phyloP scores from a whole-genome alignment of 2,113 vertebrate species.

The Gallinago undulata region DNA sequence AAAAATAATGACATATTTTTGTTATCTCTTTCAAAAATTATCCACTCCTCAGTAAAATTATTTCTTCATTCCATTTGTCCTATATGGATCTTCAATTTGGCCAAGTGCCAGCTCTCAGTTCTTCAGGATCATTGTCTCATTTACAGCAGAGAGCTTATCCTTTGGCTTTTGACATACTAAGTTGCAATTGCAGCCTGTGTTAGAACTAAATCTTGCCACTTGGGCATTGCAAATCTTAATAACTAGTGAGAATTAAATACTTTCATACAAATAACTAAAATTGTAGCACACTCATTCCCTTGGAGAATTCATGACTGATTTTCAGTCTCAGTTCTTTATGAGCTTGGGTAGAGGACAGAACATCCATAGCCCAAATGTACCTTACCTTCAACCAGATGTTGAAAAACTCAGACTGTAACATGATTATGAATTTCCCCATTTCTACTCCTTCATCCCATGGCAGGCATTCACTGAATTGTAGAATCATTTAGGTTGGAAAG shows the following conservation, averaged over 20 bases:
- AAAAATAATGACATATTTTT: not conserved
- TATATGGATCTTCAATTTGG: not conserved
- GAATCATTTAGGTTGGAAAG: not conserved
- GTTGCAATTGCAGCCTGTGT: not conserved
- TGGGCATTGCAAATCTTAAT: not conserved
- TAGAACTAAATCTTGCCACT: not conserved
- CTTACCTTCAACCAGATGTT: not conserved
- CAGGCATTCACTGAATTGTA: not conserved
- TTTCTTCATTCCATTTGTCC: not conserved
- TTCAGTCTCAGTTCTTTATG: not conserved
- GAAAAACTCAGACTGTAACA: not conserved
- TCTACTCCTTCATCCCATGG: not conserved
- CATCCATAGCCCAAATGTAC: not conserved
- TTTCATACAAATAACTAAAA: not conserved
- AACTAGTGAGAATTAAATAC: not conserved
- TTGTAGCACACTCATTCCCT: not conserved
- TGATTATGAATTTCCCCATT: not conserved
- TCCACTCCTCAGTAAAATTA: not conserved
- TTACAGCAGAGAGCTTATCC: not conserved
- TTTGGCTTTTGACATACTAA: not conserved
- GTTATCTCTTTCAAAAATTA: not conserved
- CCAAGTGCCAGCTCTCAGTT: not conserved
- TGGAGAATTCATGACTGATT: not conserved
- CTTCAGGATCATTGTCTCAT: not conserved
- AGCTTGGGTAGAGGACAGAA: not conserved